These are phyloP conservation scores for Drosophila pallidifrons DNA, from an alignment of 1,140 invertebrate genomes.

Conservation along the genomic window DNA sequence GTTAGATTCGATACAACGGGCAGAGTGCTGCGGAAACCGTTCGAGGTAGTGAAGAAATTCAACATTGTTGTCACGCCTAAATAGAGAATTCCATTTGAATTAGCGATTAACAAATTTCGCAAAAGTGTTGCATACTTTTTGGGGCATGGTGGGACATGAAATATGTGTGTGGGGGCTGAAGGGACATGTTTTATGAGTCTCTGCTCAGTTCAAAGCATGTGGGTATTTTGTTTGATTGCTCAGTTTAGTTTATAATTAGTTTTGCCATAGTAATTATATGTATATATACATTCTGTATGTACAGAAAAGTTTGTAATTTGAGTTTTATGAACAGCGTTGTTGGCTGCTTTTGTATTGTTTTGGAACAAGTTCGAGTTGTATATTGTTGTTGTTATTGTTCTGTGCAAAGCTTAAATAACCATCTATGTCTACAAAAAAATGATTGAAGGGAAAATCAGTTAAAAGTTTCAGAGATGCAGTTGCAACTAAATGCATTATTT, in stretches of 20 bases:
- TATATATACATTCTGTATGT: conserved; percentile 8
- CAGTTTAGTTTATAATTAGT: conserved; percentile 28
- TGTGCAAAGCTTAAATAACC: conserved; percentile 57
- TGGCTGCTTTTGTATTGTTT: conserved; percentile 13
- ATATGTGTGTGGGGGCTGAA: not conserved
- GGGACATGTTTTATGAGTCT: conserved; percentile 6
- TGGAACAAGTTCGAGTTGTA: conserved; percentile 1
- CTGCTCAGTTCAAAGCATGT: conserved; percentile 7
- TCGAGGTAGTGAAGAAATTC: conserved; percentile 98
- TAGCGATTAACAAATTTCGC: conserved; percentile 52
- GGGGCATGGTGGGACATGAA: conserved; percentile 1
- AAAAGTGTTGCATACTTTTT: not conserved
- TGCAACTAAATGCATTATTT: conserved; percentile 12
- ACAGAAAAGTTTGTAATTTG: conserved; percentile 52
- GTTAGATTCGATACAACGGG: conserved; percentile 97
- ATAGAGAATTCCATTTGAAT: conserved; percentile 44
- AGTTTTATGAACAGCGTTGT: conserved; percentile 44
- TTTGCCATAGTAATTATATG: conserved; percentile 12
- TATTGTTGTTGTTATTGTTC: conserved; percentile 20
- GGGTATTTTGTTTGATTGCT: conserved; percentile 31
- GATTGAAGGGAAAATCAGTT: conserved; percentile 14
- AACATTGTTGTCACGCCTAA: conserved; percentile 97
- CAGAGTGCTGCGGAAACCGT: conserved; percentile 94
- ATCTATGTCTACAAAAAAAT: conserved; percentile 35
- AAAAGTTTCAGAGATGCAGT: conserved; percentile 8